Base-by-base conservation (phyloP, 30 jellyfish, hydroid and myxozoan genomes). In the Catostylus mosaicus region DNA sequence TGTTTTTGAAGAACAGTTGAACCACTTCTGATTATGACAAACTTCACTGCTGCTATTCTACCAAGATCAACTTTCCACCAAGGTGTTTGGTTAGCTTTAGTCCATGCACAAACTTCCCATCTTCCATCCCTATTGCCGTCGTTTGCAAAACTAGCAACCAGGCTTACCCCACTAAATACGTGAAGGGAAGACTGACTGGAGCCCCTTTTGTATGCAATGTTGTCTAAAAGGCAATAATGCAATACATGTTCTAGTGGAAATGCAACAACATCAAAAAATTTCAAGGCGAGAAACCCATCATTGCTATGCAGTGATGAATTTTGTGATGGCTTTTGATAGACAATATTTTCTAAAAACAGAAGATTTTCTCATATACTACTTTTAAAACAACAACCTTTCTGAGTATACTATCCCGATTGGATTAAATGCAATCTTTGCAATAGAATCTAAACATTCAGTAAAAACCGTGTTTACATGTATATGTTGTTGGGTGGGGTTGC, bases 51-150 rank as follows among this genome's bases (percentile, higher is more conserved):
- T 1, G 80, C 80, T 35, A 7, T 37, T 2, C 61, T 32, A 22
- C 61, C 56, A 19, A 67, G 80, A 67, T 67, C 80, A 27, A 67
- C 80, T 40, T 6, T 23, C 80, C 80, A 67, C 80, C 80, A 67
- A 2, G 80, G 63, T 9, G 10, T 7, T 1, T 6, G 1, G 30
- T 67, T 10, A 19, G 29, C 11, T 12, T 40, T 20, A 12, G 62
- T 67, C 22, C 32, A 22, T 3, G 45, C 35, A 35, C 74, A 61
- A 3, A 16, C 38, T 61, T 26, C 4, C 74, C 74, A 61, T 1
- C 26, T 9, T 20, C 74, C 36, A 61, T 32, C 2, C 26, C 38
- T 61, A 35, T 61, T 26, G 26, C 74, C 74, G 26, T 61, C 74
- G 26, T 61, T 61, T 61, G 38, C 74, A 27, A 61, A 61, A 16